phyloP scores from a whole-genome alignment of 2,888 invertebrate species.

The Polia nebulosa region DNA sequence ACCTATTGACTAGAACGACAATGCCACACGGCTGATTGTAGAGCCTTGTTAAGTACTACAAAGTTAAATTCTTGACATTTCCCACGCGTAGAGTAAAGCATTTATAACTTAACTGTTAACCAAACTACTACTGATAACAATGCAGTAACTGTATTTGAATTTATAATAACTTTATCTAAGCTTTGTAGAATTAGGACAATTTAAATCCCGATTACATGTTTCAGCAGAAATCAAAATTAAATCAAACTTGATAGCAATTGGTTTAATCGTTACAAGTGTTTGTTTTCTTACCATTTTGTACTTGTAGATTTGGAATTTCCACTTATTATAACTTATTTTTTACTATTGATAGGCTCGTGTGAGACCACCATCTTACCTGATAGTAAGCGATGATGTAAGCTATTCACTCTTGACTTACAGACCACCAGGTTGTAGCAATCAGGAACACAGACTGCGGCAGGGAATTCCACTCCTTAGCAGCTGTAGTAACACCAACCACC shows the following conservation, averaged over 20 bases:
- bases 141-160: conserved; percentile 56
- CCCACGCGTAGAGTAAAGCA: conserved; percentile 58
- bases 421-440: too few species aligned
- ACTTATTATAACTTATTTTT: too few species aligned
- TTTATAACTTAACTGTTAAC: conserved; percentile 59
- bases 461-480: too few species aligned
- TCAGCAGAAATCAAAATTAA: conserved; percentile 23
- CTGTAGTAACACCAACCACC: too few species aligned
- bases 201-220: conserved; percentile 26
- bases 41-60: conserved; percentile 29
- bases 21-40: conserved; percentile 29
- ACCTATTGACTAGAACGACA: conserved; percentile 36
- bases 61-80: conserved; percentile 62
- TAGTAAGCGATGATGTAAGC: too few species aligned
- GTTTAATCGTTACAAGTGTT: neutral
- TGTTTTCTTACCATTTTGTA: neutral
- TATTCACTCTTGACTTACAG: too few species aligned
- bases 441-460: too few species aligned
- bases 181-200: conserved; percentile 42
- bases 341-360: too few species aligned
- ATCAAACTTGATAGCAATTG: conserved; percentile 11
- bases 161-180: conserved; percentile 58
- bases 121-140: conserved; percentile 57
- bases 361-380: too few species aligned
- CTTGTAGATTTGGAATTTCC: neutral